Base-by-base conservation (phyloP, 30 jellyfish, hydroid and myxozoan species). In the Phacellophora camtschatica region DNA sequence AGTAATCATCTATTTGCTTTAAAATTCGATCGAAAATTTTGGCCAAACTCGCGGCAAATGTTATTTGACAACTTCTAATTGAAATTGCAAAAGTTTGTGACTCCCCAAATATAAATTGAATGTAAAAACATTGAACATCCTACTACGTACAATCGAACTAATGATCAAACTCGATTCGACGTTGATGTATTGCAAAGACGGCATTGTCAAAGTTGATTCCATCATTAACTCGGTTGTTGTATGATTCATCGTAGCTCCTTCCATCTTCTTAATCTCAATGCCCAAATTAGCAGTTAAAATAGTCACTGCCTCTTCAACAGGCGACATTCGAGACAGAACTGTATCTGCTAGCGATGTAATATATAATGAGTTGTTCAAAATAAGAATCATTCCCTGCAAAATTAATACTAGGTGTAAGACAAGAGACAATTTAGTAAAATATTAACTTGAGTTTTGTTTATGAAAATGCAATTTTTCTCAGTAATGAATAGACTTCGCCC, bases 301-400 rank as follows among this genome's bases (percentile, higher is more conserved):
- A 9, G 16, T 22, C 0, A 71, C 84, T 3, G 84, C 57, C 23
- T 13, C 53, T 32, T 71, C 84, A 18, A 25, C 84, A 2, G 84
- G 71, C 50, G 84, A 71, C 84, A 71, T 43, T 34, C 84, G 66
- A 19, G 42, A 45, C 15, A 71, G 71, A 54, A 71, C 42, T 29
- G 71, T 71, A 51, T 48, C 66, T 16, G 39, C 34, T 28, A 71
- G 66, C 1, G 71, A 48, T 3, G 46, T 22, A 2, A 62, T 42
- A 13, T 20, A 48, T 8, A 6, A 2, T 51, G 71, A 41, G 15
- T 50, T 71, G 12, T 35, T 22, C 39, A 71, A 22, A 6, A 71
- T 42, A 3, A 71, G 13, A 1, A 19, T 30, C n/a, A 48, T 16
- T 12, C 84, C 84, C 84, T 71, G 67, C 25, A 24, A 12, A 61